phyloP scores from a whole-genome alignment of 2,113 vertebrate genomes.

The Boleophthalmus pectinirostris region DNA sequence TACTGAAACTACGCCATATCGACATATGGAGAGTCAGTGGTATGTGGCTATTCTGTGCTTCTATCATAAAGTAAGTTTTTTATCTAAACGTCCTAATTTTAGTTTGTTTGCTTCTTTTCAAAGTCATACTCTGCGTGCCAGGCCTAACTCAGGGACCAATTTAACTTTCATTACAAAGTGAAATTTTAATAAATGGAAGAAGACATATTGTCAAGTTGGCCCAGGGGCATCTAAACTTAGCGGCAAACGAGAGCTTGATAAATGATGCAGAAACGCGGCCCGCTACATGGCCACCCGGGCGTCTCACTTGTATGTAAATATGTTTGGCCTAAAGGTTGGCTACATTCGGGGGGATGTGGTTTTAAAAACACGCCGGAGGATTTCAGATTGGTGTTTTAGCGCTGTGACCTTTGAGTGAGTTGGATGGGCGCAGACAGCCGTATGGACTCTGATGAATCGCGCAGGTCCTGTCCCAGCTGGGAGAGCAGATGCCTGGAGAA shows the following conservation, averaged over 20 bases:
- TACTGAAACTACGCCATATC: not conserved
- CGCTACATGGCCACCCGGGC: slow-evolving; percentile 37
- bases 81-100: not conserved
- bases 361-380: slow-evolving; percentile 59
- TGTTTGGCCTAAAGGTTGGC: slow-evolving; percentile 57
- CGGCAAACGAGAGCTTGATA: slow-evolving; percentile 52
- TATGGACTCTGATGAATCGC: slow-evolving; percentile 74
- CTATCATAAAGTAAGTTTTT: not conserved
- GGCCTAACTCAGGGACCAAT: slow-evolving; percentile 14
- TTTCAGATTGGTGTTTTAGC: slow-evolving; percentile 72
- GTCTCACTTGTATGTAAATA: slow-evolving; percentile 62
- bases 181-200: slow-evolving; percentile 37
- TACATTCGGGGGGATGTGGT: slow-evolving; percentile 47
- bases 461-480: slow-evolving; percentile 75
- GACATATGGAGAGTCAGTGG: too few species aligned
- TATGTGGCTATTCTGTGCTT: too few species aligned
- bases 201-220: slow-evolving; percentile 36
- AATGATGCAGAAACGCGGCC: slow-evolving; percentile 50
- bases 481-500: slow-evolving; percentile 75
- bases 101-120: not conserved
- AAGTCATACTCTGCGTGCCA: not conserved
- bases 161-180: slow-evolving; percentile 27
- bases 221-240: slow-evolving; percentile 27
- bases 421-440: slow-evolving; percentile 68
- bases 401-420: slow-evolving; percentile 77